Percentiles rank a stretch among this genome's conserved stretches.
phyloP scores from a whole-genome alignment of 1,140 invertebrate genomes.

The Homarus americanus region DNA sequence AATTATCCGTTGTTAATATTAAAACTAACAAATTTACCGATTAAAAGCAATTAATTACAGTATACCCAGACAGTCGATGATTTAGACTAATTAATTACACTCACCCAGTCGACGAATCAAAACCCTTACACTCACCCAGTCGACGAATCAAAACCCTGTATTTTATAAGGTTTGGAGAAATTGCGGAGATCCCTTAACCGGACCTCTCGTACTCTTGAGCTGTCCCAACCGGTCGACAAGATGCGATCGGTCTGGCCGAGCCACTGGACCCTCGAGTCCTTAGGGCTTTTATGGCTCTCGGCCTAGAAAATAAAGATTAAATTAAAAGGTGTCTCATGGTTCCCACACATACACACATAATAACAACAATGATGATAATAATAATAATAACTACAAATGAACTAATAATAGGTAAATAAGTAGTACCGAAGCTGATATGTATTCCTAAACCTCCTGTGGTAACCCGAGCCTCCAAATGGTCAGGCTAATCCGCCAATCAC shows the following conservation, averaged over 20 bases:
- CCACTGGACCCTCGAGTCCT: constrained; percentile 94
- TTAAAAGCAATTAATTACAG: neutral
- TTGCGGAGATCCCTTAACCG: constrained; percentile 92
- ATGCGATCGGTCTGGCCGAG: constrained; percentile 89
- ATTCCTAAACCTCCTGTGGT: too few species aligned
- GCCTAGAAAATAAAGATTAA: constrained; percentile 78
- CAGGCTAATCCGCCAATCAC: too few species aligned
- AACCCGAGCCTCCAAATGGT: too few species aligned
- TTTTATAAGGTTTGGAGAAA: constrained; percentile 87
- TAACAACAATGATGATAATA: too few species aligned
- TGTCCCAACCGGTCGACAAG: constrained; percentile 86
- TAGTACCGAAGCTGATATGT: too few species aligned
- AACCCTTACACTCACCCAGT: constrained; percentile 86
- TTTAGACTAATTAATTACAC: too few species aligned
- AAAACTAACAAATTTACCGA: too few species aligned
- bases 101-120: constrained; percentile 94
- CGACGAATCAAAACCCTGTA: constrained; percentile 90
- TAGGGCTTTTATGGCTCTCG: constrained; percentile 91
- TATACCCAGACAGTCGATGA: too few species aligned
- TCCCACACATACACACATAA: too few species aligned
- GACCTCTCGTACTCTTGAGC: constrained; percentile 86
- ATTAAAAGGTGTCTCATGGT: too few species aligned
- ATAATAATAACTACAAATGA: neutral
- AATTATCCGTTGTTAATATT: constrained; percentile 51
- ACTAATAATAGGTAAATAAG: neutral